Evolutionary conservation across 1,140 invertebrate genomes (phyloP).

Genomic region (Bombus haemorrhoidalis): DNA sequence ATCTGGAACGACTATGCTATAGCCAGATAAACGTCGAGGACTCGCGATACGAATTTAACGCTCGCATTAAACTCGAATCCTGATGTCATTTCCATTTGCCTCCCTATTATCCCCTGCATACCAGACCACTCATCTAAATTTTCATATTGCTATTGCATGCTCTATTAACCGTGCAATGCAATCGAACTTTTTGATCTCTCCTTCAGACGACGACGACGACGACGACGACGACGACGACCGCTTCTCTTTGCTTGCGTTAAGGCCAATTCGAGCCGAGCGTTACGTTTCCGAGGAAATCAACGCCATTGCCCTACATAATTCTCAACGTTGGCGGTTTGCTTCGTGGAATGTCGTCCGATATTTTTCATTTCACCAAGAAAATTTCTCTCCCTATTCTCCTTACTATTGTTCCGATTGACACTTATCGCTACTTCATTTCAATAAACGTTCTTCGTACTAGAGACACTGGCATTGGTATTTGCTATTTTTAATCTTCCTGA

Average conservation of each 20-base stretch:
- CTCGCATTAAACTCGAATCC: constrained; percentile 36
- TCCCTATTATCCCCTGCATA: constrained; percentile 11
- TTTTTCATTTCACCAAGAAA: not conserved
- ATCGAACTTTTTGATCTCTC: constrained; percentile 42
- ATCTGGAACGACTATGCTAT: constrained; percentile 11
- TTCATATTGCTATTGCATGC: constrained; percentile 42
- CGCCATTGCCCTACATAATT: constrained; percentile 13
- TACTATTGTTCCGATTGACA: not conserved
- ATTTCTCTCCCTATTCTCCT: not conserved
- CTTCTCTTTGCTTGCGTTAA: not conserved
- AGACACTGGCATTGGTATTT: not conserved
- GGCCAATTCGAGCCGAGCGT: not conserved
- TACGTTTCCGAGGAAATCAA: constrained; percentile 4
- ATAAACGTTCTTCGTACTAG: not conserved
- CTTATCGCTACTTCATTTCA: not conserved
- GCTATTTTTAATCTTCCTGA: not conserved
- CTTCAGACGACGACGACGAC: constrained; percentile 3
- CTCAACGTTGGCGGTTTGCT: not conserved
- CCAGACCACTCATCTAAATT: constrained; percentile 36
- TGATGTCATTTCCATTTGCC: constrained; percentile 46
- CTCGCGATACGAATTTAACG: constrained; percentile 35
- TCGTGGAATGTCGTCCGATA: not conserved
- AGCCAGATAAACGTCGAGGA: not conserved
- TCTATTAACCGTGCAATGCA: constrained; percentile 36
- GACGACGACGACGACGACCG: not conserved